Base-by-base conservation (phyloP, 2,113 vertebrate species). In the Tricholaema leucomelas region DNA sequence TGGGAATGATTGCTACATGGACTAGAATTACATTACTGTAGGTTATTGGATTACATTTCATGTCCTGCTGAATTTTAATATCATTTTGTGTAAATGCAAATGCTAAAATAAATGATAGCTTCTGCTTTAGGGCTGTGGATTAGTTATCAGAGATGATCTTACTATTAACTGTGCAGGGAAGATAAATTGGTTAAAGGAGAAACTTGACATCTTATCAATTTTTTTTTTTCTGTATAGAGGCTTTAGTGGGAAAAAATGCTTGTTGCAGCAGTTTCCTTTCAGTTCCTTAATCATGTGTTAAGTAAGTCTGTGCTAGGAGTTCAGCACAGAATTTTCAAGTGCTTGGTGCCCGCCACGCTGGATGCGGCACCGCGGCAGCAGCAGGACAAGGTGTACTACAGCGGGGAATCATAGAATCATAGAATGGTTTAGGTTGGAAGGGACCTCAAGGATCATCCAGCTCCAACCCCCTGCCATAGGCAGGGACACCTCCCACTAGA, bases 31-130 rank as follows among this genome's bases (percentile, higher is more conserved):
- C 12, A 33, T 70, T 80, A 67, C 54, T 59, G 71, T 24, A 40
- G 77, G 90, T 52, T 91, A 86, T 86, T 70, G 38, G 46, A 86
- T 94, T 93, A 75, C 78, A 38, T 91, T 95, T 85, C 58, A 74
- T 31, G 66, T 89, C 89, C 67, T 67, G 58, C 88, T 90, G 95
- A 90, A 95, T 97, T 92, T 91, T 94, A 96, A 93, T 92, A 82
- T 82, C 10, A 69, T 91, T 97, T 93, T 92, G 92, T 96, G 96
- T 95, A 93, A 96, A 95, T 94, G 94, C 92, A 97, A 96, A 96
- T 92, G 85, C 79, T 92, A 88, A 96, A 93, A 93, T 96, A 97
- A 97, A 92, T 92, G 85, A 94, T 82, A 72, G 60, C 63, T 96
- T 95, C 73, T 81, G 69, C 93, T 85, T 69, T 8, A 18, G 85